These are phyloP conservation scores for Syngnathus acus DNA, from an alignment of 2,797 vertebrate genomes.

Conservation along the genomic window DNA sequence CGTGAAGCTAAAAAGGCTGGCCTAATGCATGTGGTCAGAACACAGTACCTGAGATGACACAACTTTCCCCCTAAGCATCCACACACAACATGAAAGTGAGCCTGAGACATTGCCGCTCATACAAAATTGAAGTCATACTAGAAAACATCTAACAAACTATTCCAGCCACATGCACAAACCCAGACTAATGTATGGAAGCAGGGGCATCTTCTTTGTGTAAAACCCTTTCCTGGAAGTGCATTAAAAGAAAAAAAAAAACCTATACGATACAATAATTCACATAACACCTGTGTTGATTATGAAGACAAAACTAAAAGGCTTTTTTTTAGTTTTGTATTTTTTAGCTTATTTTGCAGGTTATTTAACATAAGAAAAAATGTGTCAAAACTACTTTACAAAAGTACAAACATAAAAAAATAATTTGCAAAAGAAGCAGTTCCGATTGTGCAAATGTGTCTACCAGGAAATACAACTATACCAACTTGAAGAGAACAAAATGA, in stretches of 20 bases:
- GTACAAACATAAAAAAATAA: constrained; percentile 50
- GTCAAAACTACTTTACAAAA: neutral
- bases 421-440: constrained; percentile 49
- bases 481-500: constrained; percentile 19
- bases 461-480: constrained; percentile 29
- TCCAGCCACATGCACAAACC: constrained; percentile 18
- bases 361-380: constrained; percentile 31
- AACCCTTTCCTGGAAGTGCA: constrained; percentile 59
- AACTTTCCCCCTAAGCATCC: constrained; percentile 27
- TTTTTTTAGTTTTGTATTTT: constrained; percentile 21
- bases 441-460: constrained; percentile 64
- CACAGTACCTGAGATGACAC: constrained; percentile 62
- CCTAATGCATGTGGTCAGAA: constrained; percentile 46
- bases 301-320: constrained; percentile 42
- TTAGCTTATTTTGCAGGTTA: constrained; percentile 67
- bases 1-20: too few species aligned
- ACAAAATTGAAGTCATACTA: constrained; percentile 30
- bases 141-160: constrained; percentile 21
- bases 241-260: constrained; percentile 28
- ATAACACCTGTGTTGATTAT: constrained; percentile 41
- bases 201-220: constrained; percentile 16
- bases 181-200: constrained; percentile 21
- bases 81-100: constrained; percentile 17
- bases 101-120: constrained; percentile 12
- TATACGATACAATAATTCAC: constrained; percentile 43